Percentiles rank a stretch among this genome's conserved stretches.
phyloP scores from a whole-genome alignment of 2,888 invertebrate species.

The Elaeidobius kamerunicus region DNA sequence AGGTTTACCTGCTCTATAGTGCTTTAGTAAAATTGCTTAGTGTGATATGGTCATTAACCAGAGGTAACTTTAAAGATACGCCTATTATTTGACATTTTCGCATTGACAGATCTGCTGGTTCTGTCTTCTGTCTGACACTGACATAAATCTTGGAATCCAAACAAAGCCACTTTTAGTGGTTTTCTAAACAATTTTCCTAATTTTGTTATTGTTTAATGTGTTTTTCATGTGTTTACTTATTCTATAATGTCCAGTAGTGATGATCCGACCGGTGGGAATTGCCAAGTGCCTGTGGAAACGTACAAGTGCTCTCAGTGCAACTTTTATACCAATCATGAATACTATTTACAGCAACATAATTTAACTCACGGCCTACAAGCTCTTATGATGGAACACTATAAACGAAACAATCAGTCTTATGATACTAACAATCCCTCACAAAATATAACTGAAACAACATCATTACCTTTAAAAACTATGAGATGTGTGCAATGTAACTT shows the following conservation, averaged over 20 bases:
- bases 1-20: too few species aligned
- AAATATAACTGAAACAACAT: background rate
- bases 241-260: conserved; percentile 25
- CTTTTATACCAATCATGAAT: conserved; percentile 31
- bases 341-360: conserved; percentile 29
- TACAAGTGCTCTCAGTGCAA: conserved; percentile 30
- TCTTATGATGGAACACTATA: conserved; percentile 27
- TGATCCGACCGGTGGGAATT: conserved; percentile 14
- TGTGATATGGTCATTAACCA: background rate
- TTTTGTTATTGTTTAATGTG: conserved; percentile 1
- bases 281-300: conserved; percentile 27
- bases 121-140: too few species aligned
- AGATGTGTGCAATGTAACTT: conserved; percentile 20
- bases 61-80: too few species aligned
- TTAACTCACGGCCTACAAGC: conserved; percentile 25
- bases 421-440: conserved; percentile 12
- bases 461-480: conserved; percentile 11
- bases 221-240: conserved; percentile 5
- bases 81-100: background rate
- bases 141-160: conserved; percentile 17
- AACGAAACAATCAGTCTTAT: conserved; percentile 11
- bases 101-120: too few species aligned
- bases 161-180: conserved; percentile 20
- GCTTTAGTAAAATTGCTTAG: background rate
- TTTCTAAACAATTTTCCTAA: conserved; percentile 14